phyloP scores from a whole-genome alignment of 1,140 invertebrate genomes.

The Gerris buenoi region DNA sequence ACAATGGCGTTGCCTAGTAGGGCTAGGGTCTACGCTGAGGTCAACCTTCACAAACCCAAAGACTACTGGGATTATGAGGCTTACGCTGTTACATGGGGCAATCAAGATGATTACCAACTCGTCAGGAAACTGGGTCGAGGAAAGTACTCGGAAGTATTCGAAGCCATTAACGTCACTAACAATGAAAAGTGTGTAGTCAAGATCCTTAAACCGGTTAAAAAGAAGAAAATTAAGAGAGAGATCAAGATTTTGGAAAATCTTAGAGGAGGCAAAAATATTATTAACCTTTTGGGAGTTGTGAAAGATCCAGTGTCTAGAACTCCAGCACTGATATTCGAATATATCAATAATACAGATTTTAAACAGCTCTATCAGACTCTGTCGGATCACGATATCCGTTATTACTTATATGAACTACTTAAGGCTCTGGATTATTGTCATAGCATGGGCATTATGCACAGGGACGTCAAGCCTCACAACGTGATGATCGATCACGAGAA shows the following conservation, averaged over 20 bases:
- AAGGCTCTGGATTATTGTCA: conserved; percentile 98
- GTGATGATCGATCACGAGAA: conserved; percentile 99
- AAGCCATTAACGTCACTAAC: conserved; percentile 95
- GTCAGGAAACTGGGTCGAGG: conserved; percentile 95
- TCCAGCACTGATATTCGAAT: conserved; percentile 97
- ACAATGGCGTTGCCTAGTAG: conserved; percentile 81
- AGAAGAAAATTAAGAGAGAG: conserved; percentile 99
- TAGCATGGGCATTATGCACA: conserved; percentile 99
- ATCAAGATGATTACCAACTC: conserved; percentile 98
- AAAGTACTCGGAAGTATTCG: conserved; percentile 99
- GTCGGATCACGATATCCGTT: conserved; percentile 98
- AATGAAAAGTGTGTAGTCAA: conserved; percentile 99
- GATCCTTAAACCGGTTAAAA: conserved; percentile 99
- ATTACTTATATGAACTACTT: conserved; percentile 78
- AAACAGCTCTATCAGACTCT: conserved; percentile 99
- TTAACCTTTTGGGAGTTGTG: conserved; percentile 92
- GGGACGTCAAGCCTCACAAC: conserved; percentile 98
- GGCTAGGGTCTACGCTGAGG: conserved; percentile 92
- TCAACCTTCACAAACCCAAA: conserved; percentile 91
- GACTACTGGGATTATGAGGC: conserved; percentile 99
- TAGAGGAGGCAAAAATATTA: conserved; percentile 96
- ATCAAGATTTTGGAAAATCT: conserved; percentile 99
- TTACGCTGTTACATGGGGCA: conserved; percentile 94
- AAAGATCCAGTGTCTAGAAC: conserved; percentile 99
- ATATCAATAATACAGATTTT: conserved; percentile 99